Base-by-base conservation (phyloP, 2,888 invertebrate species). In the Lottia gigantea region DNA sequence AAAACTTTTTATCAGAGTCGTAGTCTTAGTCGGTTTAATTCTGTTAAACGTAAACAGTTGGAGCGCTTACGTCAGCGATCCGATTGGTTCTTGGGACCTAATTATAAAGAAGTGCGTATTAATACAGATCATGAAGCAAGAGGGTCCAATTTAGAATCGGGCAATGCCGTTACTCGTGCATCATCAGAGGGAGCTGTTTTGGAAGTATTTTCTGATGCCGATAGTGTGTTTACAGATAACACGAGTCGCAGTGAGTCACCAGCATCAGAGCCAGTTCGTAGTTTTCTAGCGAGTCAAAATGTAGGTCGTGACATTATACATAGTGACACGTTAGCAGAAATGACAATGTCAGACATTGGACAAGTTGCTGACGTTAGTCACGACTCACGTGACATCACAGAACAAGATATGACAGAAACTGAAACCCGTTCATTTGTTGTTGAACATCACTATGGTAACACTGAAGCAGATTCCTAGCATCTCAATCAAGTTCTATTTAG, bases 11-110 rank as follows among this genome's bases (percentile, higher is more conserved):
- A 82, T 47, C 77, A 80, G 46, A 74, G 72, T 31, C 75, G 76
- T n/a, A 86, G 87, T 74, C 81, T 87, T 62, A 86, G 84, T 75
- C 76, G 88, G 31, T 87, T 86, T 74, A 87, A 88, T 76, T 83
- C 85, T 40, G 87, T 88, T n/a, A 86, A 85, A 69, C 82, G 85
- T 91, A 92, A 96, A 88, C 98, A 98, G 91, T 94, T 97, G 78
- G 95, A 95, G 88, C 92, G 98, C 83, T 96, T 98, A 95, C 93
- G 95, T 88, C 96, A 97, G 80, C 93, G 98, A 82, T 97, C 97
- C 74, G 97, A 98, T 91, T 98, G 98, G 98, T 98, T 97, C 91
- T 80, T 85, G 40, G 83, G 84, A 72, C 85, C 92, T 95, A 74
- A 79, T 70, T 71, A 64, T 68, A 66, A 68, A 71, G 70, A 71